Evolutionary conservation across 2,797 vertebrate genomes (phyloP), one percentile per base, ranked within the genome.

Genomic region (Aythya fuligula): DNA sequence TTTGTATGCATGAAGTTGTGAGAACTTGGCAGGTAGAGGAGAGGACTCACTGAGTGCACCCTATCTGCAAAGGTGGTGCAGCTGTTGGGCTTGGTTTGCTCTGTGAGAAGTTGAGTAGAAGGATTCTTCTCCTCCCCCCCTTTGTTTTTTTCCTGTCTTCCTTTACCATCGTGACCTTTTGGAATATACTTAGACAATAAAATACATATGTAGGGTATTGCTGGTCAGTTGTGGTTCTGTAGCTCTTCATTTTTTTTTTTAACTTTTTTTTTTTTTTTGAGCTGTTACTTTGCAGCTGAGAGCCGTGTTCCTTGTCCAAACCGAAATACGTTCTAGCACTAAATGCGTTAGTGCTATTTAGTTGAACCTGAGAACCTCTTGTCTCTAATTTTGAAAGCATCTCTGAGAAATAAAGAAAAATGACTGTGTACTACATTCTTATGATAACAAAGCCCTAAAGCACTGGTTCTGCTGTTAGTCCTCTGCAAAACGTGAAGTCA

Each of bases 31-130:
- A 82, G 45, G 45, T 54, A 34, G 65, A 39, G 57, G 27, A 53
- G 43, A 39, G 18, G 13, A 16, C 34, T 80, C 6, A 7, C 14
- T 0, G 1, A 22, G 17, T 32, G 25, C 0, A 2, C 34, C 49
- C 24, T 51, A 51, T 51, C 13, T 66, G 60, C 39, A 41, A 30
- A 73, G 60, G 12, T 66, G 25, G 8, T 49, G 39, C 11, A 7
- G 36, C 51, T 57, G 30, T 49, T 34, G 57, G 49, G 32, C 28
- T 17, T 76, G 53, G 36, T 36, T 53, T 53, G 51, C 27, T 53
- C 41, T 12, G 34, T 16, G 38, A 47, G 70, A 65, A 28, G 13
- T 9, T 54, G 24, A 39, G 13, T 45, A 38, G 49, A 71, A 57
- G 49, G 56, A 43, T 49, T 39, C 49, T 36, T 34, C 47, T 13